These are phyloP conservation scores for Hemiprocne comata DNA, from an alignment of 2,113 vertebrate genomes.

Conservation along the genomic window DNA sequence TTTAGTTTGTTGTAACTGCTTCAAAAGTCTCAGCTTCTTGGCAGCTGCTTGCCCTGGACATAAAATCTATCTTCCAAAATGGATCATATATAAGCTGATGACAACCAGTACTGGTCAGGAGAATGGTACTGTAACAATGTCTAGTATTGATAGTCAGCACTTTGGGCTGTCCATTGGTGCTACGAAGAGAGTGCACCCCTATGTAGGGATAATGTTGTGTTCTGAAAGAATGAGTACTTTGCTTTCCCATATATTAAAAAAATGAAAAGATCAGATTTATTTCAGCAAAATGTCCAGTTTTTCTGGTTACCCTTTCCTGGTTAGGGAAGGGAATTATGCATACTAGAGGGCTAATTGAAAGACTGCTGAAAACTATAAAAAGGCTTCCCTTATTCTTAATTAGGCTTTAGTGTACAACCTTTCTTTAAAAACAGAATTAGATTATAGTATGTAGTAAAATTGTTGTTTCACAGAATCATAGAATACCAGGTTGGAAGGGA, in stretches of 20 bases:
- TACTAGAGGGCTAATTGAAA: neutral
- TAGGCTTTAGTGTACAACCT: neutral
- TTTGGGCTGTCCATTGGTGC: rapidly evolving
- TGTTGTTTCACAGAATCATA: neutral
- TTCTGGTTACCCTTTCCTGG: neutral
- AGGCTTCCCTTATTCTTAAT: neutral
- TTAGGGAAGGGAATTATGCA: neutral
- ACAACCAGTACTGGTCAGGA: neutral
- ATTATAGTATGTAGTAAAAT: neutral
- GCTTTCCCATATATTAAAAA: neutral
- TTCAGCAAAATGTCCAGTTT: neutral
- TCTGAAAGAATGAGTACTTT: neutral
- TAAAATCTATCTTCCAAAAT: neutral
- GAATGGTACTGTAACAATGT: neutral
- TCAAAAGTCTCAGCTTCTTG: neutral
- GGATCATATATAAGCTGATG: neutral
- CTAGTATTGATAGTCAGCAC: rapidly evolving
- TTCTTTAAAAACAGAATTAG: neutral
- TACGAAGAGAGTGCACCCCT: rapidly evolving
- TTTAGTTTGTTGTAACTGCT: neutral
- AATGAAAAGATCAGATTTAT: neutral
- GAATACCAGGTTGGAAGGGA: too few species aligned
- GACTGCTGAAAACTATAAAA: neutral
- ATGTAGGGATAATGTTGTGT: rapidly evolving
- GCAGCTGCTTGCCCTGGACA: neutral